A percentile compares a stretch with the other conserved stretches of the same genome.
Conservation (phyloP, 2,113 vertebrate genomes). For the Bothrops jararaca region DNA sequence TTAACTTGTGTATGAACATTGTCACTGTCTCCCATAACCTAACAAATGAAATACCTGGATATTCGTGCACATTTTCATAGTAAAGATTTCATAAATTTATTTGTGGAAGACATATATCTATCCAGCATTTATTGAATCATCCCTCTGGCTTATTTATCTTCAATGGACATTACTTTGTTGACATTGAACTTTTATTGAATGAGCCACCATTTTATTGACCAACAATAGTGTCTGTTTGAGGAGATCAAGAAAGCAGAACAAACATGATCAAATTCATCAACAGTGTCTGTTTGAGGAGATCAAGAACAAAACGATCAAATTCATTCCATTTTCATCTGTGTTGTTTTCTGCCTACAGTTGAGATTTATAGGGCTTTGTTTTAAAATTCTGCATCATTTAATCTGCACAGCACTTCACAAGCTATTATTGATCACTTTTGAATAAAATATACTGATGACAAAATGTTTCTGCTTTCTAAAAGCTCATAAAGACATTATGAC, state of each 20-base stretch:
- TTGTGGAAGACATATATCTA: neutral
- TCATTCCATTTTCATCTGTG: neutral
- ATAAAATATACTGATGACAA: slow-evolving; percentile 39
- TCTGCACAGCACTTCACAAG: slow-evolving; percentile 26
- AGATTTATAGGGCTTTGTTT: slow-evolving; percentile 20
- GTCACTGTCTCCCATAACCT: neutral
- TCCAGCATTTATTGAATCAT: neutral
- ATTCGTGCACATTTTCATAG: neutral
- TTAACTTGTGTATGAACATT: neutral
- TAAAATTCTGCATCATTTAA: slow-evolving; percentile 27
- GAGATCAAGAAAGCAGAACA: neutral
- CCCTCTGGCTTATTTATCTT: neutral
- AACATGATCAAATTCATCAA: too few relatives aligned
- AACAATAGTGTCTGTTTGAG: neutral
- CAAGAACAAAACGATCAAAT: neutral
- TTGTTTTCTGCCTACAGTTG: slow-evolving; percentile 10
- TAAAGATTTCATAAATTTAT: neutral
- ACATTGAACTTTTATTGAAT: neutral
- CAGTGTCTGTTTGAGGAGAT: neutral
- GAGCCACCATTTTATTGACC: neutral
- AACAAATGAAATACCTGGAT: neutral
- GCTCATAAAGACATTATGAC: slow-evolving; percentile 14
- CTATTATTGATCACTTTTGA: slow-evolving; percentile 18
- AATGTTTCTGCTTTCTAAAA: slow-evolving; percentile 45
- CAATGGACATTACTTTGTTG: neutral